Evolutionary conservation across 2,888 invertebrate species (phyloP).

Genomic region (Aspidiotus destructor): DNA sequence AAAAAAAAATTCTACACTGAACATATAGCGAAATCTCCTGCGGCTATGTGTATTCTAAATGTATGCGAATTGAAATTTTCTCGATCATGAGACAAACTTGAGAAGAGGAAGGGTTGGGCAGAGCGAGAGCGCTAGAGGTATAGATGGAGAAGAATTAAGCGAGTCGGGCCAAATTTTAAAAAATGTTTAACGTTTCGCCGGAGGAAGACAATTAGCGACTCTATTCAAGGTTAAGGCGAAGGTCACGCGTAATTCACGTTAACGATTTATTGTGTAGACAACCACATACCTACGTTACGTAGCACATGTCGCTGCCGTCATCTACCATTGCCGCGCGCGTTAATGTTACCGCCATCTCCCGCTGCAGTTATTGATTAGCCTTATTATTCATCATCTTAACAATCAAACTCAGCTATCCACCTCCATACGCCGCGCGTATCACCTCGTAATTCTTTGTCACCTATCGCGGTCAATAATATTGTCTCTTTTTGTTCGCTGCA

Average conservation of each 20-base stretch:
- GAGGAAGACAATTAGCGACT: slow-evolving; percentile 32
- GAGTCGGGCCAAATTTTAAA: slow-evolving; percentile 2
- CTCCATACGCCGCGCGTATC: background rate
- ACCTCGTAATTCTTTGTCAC: slow-evolving; percentile 2
- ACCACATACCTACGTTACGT: slow-evolving; percentile 27
- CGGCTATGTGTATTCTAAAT: too few relatives aligned
- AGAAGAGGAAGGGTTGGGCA: too few relatives aligned
- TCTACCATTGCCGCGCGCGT: background rate
- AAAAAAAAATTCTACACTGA: too few relatives aligned
- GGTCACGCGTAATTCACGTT: slow-evolving; percentile 27
- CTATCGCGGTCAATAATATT: slow-evolving; percentile 2
- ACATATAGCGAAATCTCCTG: too few relatives aligned
- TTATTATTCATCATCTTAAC: slow-evolving; percentile 28
- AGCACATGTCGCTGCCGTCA: slow-evolving; percentile 25
- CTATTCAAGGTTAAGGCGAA: slow-evolving; percentile 32
- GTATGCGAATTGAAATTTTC: too few relatives aligned
- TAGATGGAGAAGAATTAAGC: background rate
- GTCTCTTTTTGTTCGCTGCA: slow-evolving; percentile 1
- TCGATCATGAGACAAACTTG: too few relatives aligned
- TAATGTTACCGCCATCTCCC: slow-evolving; percentile 23
- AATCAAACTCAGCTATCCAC: slow-evolving; percentile 12
- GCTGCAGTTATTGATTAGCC: slow-evolving; percentile 30
- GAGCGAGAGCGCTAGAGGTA: too few relatives aligned
- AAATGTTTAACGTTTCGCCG: slow-evolving; percentile 18
- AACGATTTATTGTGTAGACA: slow-evolving; percentile 27